Conservation (phyloP, 2,888 invertebrate genomes). For the Nemotelus nigrinus region DNA sequence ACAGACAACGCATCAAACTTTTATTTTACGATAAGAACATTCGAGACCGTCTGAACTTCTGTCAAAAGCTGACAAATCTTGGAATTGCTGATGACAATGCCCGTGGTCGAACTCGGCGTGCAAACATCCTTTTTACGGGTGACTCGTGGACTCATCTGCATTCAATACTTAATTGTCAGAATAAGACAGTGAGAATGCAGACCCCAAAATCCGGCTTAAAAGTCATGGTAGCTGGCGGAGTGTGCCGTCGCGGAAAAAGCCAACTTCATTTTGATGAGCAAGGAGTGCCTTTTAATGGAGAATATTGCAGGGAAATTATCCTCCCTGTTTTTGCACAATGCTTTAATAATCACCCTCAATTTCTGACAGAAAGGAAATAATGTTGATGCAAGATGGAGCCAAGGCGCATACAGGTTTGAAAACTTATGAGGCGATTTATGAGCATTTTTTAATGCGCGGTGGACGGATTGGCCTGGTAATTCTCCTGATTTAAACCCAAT, state of each 20-base stretch:
- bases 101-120: background rate
- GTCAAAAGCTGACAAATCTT: background rate
- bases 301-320: background rate
- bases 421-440: background rate
- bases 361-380: background rate
- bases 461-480: no score
- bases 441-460: background rate
- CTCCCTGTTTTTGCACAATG: background rate
- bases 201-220: background rate
- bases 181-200: background rate
- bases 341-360: background rate
- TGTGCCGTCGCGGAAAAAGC: no score
- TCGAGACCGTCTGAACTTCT: background rate
- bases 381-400: background rate
- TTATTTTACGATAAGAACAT: background rate
- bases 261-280: no score
- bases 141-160: background rate
- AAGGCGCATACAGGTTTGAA: background rate
- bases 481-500: no score
- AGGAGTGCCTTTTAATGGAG: background rate
- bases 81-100: background rate
- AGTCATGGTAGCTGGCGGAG: no score
- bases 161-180: background rate
- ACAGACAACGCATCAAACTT: background rate
- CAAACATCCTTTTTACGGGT: background rate